Evolutionary conservation across 2,888 invertebrate genomes (phyloP).

Genomic region (Neelides folsomi): DNA sequence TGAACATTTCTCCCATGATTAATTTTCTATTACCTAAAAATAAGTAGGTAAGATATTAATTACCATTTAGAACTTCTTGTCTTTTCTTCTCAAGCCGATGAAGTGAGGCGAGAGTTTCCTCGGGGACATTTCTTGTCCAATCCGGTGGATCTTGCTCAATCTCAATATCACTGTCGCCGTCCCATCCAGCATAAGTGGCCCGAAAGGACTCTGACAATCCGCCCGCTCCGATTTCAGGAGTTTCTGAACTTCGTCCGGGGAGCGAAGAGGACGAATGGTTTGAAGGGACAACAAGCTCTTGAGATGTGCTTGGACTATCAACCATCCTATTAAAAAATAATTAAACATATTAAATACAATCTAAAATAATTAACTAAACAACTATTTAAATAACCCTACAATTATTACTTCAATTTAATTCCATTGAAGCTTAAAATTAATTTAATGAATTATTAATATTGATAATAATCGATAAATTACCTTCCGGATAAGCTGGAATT

Average conservation of each 20-base stretch:
- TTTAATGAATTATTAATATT: no score
- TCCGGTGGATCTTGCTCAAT: constrained; percentile 59
- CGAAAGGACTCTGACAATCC: constrained; percentile 2
- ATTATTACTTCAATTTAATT: no score
- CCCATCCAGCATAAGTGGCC: constrained; percentile 19
- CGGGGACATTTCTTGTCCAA: constrained; percentile 62
- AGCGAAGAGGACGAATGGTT: constrained; percentile 25
- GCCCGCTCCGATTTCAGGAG: constrained; percentile 4
- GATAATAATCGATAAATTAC: constrained; percentile 38
- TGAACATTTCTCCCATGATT: no score
- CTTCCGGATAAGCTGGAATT: constrained; percentile 54
- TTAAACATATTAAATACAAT: constrained; percentile 5
- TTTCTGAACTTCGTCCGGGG: constrained; percentile 30
- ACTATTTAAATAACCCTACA: no score
- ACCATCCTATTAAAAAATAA: constrained; percentile 42
- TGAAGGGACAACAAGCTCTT: constrained; percentile 49
- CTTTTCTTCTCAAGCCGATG: constrained; percentile 72
- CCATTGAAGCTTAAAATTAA: no score
- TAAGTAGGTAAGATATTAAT: constrained; percentile 27
- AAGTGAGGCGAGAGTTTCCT: constrained; percentile 57
- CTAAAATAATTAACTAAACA: not conserved
- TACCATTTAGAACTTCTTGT: constrained; percentile 84
- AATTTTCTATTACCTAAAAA: no score
- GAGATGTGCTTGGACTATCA: constrained; percentile 60
- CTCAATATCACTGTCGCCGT: constrained; percentile 45